These are phyloP conservation scores for Cheirogaleus major DNA, from an alignment of 2,797 vertebrate species.

Conservation along the genomic window DNA sequence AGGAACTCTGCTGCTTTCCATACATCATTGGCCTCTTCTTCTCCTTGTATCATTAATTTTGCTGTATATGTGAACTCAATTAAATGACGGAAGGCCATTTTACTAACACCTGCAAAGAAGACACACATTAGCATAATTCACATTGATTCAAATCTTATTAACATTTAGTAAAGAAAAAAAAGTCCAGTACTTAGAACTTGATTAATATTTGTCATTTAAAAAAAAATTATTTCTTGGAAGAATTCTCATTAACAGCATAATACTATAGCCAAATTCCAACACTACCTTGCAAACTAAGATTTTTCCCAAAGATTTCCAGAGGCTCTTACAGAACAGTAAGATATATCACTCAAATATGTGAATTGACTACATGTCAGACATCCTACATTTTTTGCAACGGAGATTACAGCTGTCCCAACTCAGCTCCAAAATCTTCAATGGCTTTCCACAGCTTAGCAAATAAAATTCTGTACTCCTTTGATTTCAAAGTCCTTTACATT, in stretches of 20 bases:
- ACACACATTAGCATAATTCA: neutral
- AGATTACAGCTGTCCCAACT: neutral
- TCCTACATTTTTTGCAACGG: neutral
- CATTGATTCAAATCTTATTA: neutral
- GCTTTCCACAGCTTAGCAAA: neutral
- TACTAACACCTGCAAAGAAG: conserved; percentile 93
- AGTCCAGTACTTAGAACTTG: neutral
- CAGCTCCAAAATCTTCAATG: neutral
- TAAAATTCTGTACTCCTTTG: neutral
- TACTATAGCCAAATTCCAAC: neutral
- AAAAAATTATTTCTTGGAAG: conserved; percentile 15
- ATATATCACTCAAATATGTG: neutral
- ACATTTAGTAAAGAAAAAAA: neutral
- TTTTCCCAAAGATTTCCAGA: neutral
- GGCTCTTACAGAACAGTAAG: neutral
- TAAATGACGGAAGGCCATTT: conserved; percentile 95
- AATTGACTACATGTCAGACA: neutral
- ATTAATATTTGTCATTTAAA: neutral
- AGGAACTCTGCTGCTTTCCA: conserved; percentile 99
- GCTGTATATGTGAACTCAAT: conserved; percentile 99
- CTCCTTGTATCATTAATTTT: conserved; percentile 92
- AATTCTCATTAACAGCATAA: neutral
- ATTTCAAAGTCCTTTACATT: neutral
- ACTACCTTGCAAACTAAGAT: conserved; percentile 18
- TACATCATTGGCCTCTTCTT: conserved; percentile 95